Evolutionary conservation across 2,113 vertebrate species (phyloP), one percentile per base, ranked within the genome.

Genomic region (Ivindomyrus marchei): DNA sequence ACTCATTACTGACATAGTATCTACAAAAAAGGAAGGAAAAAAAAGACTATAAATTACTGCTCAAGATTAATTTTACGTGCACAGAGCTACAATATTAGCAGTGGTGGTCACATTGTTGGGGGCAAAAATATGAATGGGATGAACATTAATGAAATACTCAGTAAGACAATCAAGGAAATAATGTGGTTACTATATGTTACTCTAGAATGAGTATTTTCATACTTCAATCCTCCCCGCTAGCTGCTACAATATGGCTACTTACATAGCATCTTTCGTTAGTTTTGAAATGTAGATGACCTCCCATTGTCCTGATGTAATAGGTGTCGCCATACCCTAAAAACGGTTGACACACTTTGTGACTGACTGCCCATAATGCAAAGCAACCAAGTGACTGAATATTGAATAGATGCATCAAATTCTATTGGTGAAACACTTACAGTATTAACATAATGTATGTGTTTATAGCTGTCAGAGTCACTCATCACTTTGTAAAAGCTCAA

Each of bases 401-500:
- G 39, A 45, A 45, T 21, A 47, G 45, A 85, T 0, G 8, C 45
- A 11, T 45, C 47, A 2, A 66, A 88, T 88, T 11, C 11, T 15
- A 10, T 49, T 46, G 2, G n/a, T 7, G 45, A 17, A 46, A 58
- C 39, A 94, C 95, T 94, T 92, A 96, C 96, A 53, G 94, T 93
- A 90, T 93, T 95, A 7, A 96, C 92, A 92, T 96, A 96, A 95
- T 99, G 97, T 92, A 99, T 97, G 92, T 99, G 98, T 95, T 99
- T 99, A 94, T 98, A 99, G 91, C 98, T 98, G 89, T 94, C 92
- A 90, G 94, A 94, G 94, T 98, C 97, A 80, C 98, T 99, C 96
- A 98, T 97, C 93, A 99, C 96, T 95, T 98, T 98, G 95, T 99
- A 99, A 95, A 99, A 99, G 88, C 97, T 98, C 91, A 93, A 94